Evolutionary conservation across 1,140 invertebrate genomes (phyloP).

Genomic region (Brachionus paranguensis): DNA sequence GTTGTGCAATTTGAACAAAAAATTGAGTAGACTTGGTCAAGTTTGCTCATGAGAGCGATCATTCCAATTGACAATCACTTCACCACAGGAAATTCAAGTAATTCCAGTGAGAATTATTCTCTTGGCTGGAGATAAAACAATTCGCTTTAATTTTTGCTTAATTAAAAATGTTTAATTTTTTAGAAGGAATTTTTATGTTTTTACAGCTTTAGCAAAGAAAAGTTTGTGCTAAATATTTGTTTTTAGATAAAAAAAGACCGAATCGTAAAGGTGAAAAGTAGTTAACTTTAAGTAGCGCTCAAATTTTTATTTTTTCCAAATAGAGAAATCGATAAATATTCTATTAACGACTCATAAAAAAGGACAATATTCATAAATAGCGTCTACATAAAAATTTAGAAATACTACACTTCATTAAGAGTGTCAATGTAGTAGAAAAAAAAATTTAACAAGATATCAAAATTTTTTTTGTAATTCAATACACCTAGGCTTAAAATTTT

Average conservation of each 20-base stretch:
- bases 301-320: background rate
- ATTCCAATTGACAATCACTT: background rate
- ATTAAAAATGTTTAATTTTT: background rate
- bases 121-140: conserved; percentile 16
- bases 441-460: background rate
- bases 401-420: background rate
- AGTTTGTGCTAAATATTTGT: background rate
- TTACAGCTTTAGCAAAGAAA: background rate
- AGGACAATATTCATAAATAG: background rate
- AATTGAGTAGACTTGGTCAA: background rate
- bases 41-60: background rate
- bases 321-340: background rate
- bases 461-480: background rate
- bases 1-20: background rate
- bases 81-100: background rate
- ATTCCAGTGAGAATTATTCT: background rate
- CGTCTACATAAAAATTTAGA: background rate
- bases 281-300: background rate
- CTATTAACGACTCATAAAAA: background rate
- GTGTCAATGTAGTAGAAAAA: background rate
- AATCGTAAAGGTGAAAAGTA: background rate
- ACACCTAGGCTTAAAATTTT: background rate
- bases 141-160: background rate
- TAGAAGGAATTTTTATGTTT: conserved; percentile 18
- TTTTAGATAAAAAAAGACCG: background rate